Base-by-base conservation (phyloP, 2,888 invertebrate genomes). In the Nomada hirtipes region DNA sequence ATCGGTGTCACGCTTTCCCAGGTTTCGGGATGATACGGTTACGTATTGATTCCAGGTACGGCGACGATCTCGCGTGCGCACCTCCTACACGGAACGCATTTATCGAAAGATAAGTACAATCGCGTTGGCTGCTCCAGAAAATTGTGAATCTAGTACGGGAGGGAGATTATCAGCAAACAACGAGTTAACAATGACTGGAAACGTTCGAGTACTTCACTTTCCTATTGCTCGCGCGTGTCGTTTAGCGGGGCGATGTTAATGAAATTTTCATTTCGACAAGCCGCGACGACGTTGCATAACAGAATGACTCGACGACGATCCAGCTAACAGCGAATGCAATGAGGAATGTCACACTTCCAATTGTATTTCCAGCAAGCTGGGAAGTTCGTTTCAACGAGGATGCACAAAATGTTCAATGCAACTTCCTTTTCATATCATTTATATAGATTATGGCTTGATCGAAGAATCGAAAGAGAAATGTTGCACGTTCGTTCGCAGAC, bases 1-100 rank as follows among this genome's bases (percentile, higher is more conserved):
- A 64, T 72, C 50, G 42, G 18, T 73, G 73, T 81, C 57, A 77
- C 73, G 77, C 73, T 81, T 77, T 81, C 52, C 57, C 50, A 50
- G 20, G 29, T 20, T 36, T 3, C 7, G 53, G 26, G 67, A n/a
- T 42, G 42, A 55, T 60, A 42, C 64, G 36, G 47, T 68, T 67
- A 26, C 76, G 53, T 59, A 69, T 73, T 57, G 73, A 73, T 77
- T 61, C 70, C 44, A 55, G 36, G 53, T 15, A 44, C 53, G n/a
- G 47, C 57, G n/a, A 50, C 50, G 55, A 11, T 64, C 55, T 75
- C 69, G 67, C 67, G 44, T 67, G 64, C 47, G 47, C 57, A 57
- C 23, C 44, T 69, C 20, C 23, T 15, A n/a, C 10, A n/a, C 71
- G 65, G 55, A 61, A 77, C 69, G 15, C 55, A 15, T 61, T n/a